phyloP scores from a whole-genome alignment of 1,140 invertebrate genomes.

The Drosophila ficusphila region DNA sequence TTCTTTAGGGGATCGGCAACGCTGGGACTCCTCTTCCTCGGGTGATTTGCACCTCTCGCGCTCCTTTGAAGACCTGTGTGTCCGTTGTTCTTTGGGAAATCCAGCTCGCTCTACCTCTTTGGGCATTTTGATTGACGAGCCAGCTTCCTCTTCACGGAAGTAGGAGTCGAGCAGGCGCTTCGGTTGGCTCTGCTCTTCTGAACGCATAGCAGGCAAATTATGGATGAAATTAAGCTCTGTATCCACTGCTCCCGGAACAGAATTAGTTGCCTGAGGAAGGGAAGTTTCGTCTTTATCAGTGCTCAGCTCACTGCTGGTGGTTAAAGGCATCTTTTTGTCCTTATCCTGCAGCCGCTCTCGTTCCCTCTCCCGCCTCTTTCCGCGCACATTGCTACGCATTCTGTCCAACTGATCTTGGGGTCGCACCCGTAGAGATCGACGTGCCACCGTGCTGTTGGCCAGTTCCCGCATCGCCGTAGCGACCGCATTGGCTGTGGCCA shows the following conservation, averaged over 20 bases:
- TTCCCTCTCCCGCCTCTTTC: conserved; percentile 31
- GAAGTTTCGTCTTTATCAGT: conserved; percentile 10
- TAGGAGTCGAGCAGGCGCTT: background rate
- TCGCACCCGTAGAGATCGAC: conserved; percentile 68
- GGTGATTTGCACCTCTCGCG: background rate
- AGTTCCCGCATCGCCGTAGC: conserved; percentile 70
- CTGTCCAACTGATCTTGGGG: conserved; percentile 65
- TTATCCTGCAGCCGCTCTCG: conserved; percentile 23
- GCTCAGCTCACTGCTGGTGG: conserved; percentile 23
- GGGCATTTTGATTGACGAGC: background rate
- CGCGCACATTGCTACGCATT: conserved; percentile 64
- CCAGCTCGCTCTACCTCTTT: background rate
- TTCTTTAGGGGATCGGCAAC: background rate
- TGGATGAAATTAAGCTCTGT: background rate
- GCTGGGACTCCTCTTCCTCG: background rate
- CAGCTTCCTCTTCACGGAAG: conserved; percentile 12
- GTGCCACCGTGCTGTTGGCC: conserved; percentile 67
- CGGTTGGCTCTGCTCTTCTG: conserved; percentile 1
- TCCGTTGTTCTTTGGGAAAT: background rate
- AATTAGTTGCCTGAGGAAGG: background rate
- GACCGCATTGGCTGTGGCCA: conserved; percentile 73
- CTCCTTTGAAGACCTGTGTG: background rate
- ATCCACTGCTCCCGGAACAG: background rate
- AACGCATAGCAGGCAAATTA: background rate
- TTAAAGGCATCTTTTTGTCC: conserved; percentile 2